phyloP scores from a whole-genome alignment of 2,888 invertebrate genomes.

The Tanypteryx hageni region DNA sequence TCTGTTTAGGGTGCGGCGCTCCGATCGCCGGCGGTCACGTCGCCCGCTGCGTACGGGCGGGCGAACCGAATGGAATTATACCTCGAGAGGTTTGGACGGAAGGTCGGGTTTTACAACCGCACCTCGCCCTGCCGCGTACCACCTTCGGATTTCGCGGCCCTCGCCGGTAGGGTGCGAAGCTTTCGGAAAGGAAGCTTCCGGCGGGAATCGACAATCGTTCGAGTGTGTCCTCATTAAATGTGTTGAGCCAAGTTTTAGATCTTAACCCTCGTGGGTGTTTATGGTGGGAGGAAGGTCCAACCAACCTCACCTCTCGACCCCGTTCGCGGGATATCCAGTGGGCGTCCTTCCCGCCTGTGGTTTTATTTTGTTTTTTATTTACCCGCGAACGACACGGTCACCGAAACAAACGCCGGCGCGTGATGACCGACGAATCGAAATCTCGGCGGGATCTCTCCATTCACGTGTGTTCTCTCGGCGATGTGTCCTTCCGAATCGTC shows the following conservation, averaged over 20 bases:
- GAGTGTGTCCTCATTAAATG: neutral
- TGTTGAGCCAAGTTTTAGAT: neutral
- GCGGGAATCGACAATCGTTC: neutral
- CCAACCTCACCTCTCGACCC: neutral
- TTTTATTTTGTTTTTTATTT: neutral
- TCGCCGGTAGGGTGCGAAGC: neutral
- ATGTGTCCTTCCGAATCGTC: neutral
- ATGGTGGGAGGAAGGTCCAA: neutral
- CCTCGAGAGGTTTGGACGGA: conserved; percentile 55
- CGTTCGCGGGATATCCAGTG: neutral
- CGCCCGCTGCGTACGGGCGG: neutral
- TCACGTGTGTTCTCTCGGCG: neutral
- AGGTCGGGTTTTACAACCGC: conserved; percentile 30
- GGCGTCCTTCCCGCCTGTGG: too few relatives aligned
- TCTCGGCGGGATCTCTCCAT: neutral
- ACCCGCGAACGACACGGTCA: neutral
- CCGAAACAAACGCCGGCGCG: neutral
- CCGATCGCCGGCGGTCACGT: conserved; percentile 1
- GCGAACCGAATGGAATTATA: conserved; percentile 60
- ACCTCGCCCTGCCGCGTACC: neutral
- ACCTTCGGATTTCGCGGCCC: conserved; percentile 9
- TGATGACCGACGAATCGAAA: neutral
- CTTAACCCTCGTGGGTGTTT: neutral
- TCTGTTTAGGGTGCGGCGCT: neutral
- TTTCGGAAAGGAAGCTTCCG: neutral